Percentiles rank a stretch among this genome's conserved stretches.
phyloP scores from a whole-genome alignment of 2,888 invertebrate species.

The Acrocyrtus sp. region DNA sequence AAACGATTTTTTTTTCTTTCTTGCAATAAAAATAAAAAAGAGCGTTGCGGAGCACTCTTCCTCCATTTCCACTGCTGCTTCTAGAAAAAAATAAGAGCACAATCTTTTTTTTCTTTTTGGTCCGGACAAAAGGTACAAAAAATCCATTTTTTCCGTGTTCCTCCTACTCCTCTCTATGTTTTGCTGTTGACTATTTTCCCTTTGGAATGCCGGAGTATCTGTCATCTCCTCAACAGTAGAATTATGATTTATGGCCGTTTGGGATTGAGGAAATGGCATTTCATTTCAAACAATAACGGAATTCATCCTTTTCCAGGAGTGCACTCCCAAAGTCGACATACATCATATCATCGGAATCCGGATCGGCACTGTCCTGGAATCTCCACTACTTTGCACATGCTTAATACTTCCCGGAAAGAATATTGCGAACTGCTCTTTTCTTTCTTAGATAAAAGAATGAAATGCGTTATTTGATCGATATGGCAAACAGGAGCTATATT shows the following conservation, averaged over 20 bases:
- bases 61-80: too few relatives aligned
- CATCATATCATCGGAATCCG: constrained; percentile 5
- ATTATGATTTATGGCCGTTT: constrained; percentile 45
- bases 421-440: too few relatives aligned
- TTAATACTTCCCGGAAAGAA: too few relatives aligned
- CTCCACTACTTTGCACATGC: too few relatives aligned
- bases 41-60: too few relatives aligned
- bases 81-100: too few relatives aligned
- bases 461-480: too few relatives aligned
- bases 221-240: constrained; percentile 32
- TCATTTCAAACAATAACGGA: constrained; percentile 40
- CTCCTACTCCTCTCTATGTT: background rate
- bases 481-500: too few relatives aligned
- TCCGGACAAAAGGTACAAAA: background rate
- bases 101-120: background rate
- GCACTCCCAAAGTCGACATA: constrained; percentile 19
- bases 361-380: too few relatives aligned
- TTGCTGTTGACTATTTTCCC: constrained; percentile 18
- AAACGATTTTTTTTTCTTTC: too few relatives aligned
- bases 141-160: background rate
- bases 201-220: constrained; percentile 27
- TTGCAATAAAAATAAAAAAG: too few relatives aligned
- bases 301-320: constrained; percentile 10
- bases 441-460: too few relatives aligned
- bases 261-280: constrained; percentile 48